These are phyloP conservation scores for Anas platyrhynchos DNA, from an alignment of 2,113 vertebrate species.

Conservation along the genomic window DNA sequence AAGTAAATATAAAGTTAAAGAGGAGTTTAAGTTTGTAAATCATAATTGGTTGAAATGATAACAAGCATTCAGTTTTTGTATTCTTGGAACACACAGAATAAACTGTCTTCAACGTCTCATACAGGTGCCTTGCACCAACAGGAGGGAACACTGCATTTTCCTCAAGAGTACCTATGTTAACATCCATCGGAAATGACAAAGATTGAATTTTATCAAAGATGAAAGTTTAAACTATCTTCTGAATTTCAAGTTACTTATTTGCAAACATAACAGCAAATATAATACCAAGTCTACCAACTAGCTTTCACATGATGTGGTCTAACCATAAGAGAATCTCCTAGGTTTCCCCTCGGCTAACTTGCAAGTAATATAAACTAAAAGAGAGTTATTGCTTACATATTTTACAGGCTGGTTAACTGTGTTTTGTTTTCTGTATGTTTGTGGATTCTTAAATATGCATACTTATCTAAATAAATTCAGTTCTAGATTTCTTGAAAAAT, in stretches of 20 bases:
- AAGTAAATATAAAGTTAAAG: not conserved
- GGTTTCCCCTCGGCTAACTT: not conserved
- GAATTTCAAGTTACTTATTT: not conserved
- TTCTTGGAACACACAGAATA: not conserved
- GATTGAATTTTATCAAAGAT: not conserved
- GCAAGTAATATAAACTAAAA: not conserved
- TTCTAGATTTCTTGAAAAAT: not conserved
- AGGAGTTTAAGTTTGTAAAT: not conserved
- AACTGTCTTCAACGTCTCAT: not conserved
- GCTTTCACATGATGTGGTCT: not conserved
- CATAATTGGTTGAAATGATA: not conserved
- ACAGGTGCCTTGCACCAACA: not conserved
- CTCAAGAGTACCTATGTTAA: not conserved
- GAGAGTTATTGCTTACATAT: not conserved
- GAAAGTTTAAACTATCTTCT: not conserved
- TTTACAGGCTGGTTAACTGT: not conserved
- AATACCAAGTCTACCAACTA: not conserved
- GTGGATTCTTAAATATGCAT: not conserved
- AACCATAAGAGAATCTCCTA: not conserved
- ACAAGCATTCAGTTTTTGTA: not conserved
- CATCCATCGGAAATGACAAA: fast-evolving
- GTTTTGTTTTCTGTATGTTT: not conserved
- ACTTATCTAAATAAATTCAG: not conserved
- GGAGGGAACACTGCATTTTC: not conserved
- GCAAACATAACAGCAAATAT: not conserved